Conservation (phyloP, 2,113 vertebrate genomes). For the Vicugna pacos region DNA sequence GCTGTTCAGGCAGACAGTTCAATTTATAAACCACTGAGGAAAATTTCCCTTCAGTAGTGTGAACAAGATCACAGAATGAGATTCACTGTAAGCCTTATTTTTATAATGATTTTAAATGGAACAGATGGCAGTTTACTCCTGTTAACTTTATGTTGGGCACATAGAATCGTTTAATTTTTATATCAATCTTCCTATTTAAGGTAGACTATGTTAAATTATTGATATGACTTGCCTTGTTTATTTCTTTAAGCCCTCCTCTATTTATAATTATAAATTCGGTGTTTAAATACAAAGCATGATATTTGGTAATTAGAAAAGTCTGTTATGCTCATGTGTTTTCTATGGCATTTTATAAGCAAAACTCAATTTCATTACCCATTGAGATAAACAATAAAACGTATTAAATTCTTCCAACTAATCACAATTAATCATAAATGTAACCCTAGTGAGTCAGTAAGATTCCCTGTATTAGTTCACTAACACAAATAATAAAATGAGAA, state of each 20-base stretch:
- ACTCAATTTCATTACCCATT: not conserved
- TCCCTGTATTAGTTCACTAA: not conserved
- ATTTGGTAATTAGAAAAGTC: conserved; percentile 12
- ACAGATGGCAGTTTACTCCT: conserved; percentile 42
- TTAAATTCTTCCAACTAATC: not conserved
- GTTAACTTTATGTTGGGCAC: not conserved
- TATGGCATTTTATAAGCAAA: not conserved
- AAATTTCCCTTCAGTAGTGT: not conserved
- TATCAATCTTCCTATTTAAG: conserved; percentile 21
- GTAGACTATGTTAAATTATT: conserved; percentile 43
- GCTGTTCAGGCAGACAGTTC: not conserved
- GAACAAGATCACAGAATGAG: conserved; percentile 30
- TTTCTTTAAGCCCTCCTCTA: not conserved
- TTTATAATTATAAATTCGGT: not conserved
- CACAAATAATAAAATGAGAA: not conserved
- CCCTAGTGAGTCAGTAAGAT: not conserved
- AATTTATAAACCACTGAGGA: not conserved
- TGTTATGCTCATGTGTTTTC: not conserved
- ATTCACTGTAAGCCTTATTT: conserved; percentile 2
- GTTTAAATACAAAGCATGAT: not conserved
- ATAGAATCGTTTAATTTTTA: conserved; percentile 37
- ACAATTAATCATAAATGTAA: not conserved
- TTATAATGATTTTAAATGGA: conserved; percentile 32
- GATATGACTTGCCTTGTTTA: not conserved
- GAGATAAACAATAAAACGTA: not conserved